Percentiles rank a stretch among this genome's conserved stretches.
Evolutionary conservation across 2,797 vertebrate species (phyloP).

Genomic region (Nyctibius grandis): DNA sequence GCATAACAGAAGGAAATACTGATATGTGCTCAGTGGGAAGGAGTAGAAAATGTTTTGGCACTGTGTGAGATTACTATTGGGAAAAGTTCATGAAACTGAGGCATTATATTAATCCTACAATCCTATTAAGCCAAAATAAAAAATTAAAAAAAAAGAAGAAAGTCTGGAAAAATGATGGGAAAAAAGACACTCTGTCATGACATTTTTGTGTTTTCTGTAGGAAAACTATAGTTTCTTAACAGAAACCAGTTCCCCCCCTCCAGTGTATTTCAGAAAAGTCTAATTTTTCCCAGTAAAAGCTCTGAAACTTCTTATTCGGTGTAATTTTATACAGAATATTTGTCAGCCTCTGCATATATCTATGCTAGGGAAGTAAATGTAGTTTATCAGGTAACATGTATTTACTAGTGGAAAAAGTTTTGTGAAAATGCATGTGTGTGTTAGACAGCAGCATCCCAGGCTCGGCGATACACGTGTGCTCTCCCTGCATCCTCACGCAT

Average conservation of each 20-base stretch:
- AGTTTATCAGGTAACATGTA: neutral
- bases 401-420: neutral
- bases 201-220: neutral
- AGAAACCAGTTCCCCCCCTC: neutral
- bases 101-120: neutral
- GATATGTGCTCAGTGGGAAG: neutral
- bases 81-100: neutral
- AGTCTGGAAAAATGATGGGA: neutral
- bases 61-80: neutral
- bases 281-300: neutral
- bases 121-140: too few species aligned
- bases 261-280: neutral
- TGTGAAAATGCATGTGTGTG: accelerated
- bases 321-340: neutral
- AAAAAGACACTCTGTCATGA: neutral
- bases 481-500: neutral
- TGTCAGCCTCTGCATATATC: neutral
- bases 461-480: accelerated
- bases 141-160: neutral
- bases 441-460: neutral
- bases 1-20: neutral
- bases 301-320: neutral
- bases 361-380: neutral
- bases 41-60: neutral
- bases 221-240: neutral